phyloP scores from a whole-genome alignment of 2,113 vertebrate genomes.

The Xiphias gladius region DNA sequence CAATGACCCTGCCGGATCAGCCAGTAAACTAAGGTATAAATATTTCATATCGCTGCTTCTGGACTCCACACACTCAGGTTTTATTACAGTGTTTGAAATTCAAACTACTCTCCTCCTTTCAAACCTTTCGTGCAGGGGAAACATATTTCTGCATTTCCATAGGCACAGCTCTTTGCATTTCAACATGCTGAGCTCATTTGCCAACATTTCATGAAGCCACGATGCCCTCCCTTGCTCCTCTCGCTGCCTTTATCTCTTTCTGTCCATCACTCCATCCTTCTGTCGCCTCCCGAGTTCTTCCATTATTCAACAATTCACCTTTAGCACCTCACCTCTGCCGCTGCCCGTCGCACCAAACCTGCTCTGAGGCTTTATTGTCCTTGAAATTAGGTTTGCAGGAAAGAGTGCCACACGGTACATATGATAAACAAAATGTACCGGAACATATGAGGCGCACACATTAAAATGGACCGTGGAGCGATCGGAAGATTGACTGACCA shows the following conservation, averaged over 20 bases:
- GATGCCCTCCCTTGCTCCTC: background rate
- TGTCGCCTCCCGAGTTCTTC: constrained; percentile 11
- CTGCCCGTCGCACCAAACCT: constrained; percentile 56
- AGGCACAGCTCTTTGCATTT: background rate
- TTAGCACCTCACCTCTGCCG: constrained; percentile 31
- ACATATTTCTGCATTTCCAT: background rate
- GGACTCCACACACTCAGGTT: background rate
- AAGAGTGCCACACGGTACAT: constrained; percentile 21
- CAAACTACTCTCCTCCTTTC: background rate
- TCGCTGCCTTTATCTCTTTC: constrained; percentile 18
- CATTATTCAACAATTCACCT: constrained; percentile 63
- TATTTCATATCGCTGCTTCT: background rate
- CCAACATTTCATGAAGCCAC: constrained; percentile 9
- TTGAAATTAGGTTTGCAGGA: constrained; percentile 69
- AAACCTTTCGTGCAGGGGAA: background rate
- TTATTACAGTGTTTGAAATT: background rate
- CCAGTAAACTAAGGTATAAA: background rate
- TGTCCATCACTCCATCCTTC: constrained; percentile 36
- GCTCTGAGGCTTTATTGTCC: constrained; percentile 72
- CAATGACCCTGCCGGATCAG: background rate
- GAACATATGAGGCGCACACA: constrained; percentile 54
- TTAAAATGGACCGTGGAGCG: constrained; percentile 10
- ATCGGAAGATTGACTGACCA: constrained; percentile 2
- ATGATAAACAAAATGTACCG: constrained; percentile 49
- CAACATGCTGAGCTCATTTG: constrained; percentile 20